Evolutionary conservation across 2,888 invertebrate species (phyloP).

Genomic region (Drosophila meridionalis): DNA sequence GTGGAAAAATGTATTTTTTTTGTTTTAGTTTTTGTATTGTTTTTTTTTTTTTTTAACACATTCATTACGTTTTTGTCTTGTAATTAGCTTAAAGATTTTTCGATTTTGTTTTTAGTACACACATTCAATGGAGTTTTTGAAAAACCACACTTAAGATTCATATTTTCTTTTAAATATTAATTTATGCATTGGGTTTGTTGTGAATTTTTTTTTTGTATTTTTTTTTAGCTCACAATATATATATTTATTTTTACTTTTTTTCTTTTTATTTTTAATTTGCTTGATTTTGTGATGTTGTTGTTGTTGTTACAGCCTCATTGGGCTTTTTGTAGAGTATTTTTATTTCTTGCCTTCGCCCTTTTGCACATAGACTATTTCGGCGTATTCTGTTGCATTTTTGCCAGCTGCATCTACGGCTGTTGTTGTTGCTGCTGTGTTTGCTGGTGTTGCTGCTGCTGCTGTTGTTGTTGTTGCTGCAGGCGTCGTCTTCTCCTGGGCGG

Average conservation of each 20-base stretch:
- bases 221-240: conserved; percentile 44
- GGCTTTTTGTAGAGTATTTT: conserved; percentile 47
- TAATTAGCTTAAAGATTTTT: conserved; percentile 59
- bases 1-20: conserved; percentile 39
- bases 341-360: conserved; percentile 74
- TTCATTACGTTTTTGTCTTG: conserved; percentile 38
- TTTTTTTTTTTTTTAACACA: conserved; percentile 45
- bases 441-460: conserved; percentile 60
- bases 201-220: conserved; percentile 33
- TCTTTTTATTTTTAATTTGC: conserved; percentile 8
- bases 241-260: conserved; percentile 24
- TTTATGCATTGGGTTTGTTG: conserved; percentile 66
- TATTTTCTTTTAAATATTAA: conserved; percentile 32
- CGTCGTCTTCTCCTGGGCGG: conserved; percentile 80
- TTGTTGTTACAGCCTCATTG: conserved; percentile 54
- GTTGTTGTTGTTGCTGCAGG: conserved; percentile 72
- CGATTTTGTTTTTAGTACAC: conserved; percentile 61
- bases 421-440: conserved; percentile 66
- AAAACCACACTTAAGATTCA: conserved; percentile 70
- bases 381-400: conserved; percentile 90
- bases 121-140: conserved; percentile 74
- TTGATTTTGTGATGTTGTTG: conserved; percentile 20
- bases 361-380: conserved; percentile 90
- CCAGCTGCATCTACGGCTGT: conserved; percentile 79
- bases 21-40: conserved; percentile 3